These are phyloP conservation scores for Fregetta grallaria DNA, from an alignment of 2,113 vertebrate species.

Conservation along the genomic window DNA sequence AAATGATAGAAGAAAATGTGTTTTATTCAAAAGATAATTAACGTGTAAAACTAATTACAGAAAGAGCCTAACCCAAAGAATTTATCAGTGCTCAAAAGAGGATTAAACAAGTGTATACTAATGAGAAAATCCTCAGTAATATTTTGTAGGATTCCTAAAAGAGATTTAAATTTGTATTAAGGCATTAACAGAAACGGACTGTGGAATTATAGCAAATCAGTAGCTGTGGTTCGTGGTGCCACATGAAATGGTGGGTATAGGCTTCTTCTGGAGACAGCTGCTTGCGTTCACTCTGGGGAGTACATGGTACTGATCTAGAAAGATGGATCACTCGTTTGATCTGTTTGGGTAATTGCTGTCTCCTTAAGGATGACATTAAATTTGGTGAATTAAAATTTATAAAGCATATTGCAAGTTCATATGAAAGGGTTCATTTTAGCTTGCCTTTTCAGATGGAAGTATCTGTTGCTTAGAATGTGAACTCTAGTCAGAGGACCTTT, in stretches of 20 bases:
- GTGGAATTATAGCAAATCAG: background rate
- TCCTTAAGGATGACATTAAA: background rate
- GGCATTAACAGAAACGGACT: background rate
- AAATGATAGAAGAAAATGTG: background rate
- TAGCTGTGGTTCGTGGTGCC: background rate
- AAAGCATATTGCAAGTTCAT: background rate
- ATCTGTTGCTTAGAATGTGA: background rate
- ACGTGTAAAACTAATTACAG: constrained; percentile 42
- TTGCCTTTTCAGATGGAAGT: background rate
- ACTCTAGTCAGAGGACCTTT: background rate
- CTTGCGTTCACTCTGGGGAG: background rate
- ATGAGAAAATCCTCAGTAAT: constrained; percentile 24
- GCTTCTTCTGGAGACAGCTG: background rate
- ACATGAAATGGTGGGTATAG: background rate
- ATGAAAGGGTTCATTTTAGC: background rate
- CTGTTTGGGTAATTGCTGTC: background rate
- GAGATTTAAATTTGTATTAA: background rate
- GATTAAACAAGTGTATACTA: constrained; percentile 17
- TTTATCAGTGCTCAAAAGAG: constrained; percentile 27
- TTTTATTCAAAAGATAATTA: constrained; percentile 46
- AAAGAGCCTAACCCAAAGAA: constrained; percentile 25
- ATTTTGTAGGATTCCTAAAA: constrained; percentile 10
- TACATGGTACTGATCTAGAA: background rate
- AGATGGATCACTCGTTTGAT: background rate
- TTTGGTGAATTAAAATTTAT: background rate